A percentile compares a stretch with the other conserved stretches of the same genome.
These are phyloP conservation scores for Menidia beryllina DNA, from an alignment of 2,113 vertebrate species.

Conservation along the genomic window DNA sequence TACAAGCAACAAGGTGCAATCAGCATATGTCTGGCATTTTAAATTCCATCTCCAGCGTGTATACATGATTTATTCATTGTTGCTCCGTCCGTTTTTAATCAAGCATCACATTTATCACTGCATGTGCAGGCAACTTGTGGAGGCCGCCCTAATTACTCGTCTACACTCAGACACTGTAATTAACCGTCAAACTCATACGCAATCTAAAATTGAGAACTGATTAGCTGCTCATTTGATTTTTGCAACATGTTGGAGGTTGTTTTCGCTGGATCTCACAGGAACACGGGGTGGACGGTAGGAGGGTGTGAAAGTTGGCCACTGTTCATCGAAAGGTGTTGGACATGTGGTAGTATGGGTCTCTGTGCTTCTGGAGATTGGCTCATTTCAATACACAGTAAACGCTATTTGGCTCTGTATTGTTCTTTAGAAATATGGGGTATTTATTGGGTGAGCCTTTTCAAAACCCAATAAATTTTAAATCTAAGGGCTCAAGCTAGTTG, in stretches of 20 bases:
- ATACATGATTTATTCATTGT: conserved; percentile 49
- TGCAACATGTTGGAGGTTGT: conserved; percentile 39
- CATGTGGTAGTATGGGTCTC: conserved; percentile 30
- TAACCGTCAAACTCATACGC: conserved; percentile 43
- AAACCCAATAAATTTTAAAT: conserved; percentile 37
- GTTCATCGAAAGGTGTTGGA: conserved; percentile 54
- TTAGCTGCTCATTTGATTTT: conserved; percentile 59
- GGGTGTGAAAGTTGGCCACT: conserved; percentile 47
- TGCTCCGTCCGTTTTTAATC: conserved; percentile 64
- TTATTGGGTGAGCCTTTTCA: conserved; percentile 57
- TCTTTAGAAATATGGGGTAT: conserved; percentile 22
- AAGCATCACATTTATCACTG: conserved; percentile 66
- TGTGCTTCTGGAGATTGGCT: conserved; percentile 39
- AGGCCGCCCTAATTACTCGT: conserved; percentile 67
- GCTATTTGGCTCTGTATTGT: conserved; percentile 3
- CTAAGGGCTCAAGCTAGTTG: conserved; percentile 19
- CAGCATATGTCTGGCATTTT: conserved; percentile 40
- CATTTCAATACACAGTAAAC: conserved; percentile 20
- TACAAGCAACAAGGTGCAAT: conserved; percentile 24
- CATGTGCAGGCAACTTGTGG: conserved; percentile 38
- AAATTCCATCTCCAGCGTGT: conserved; percentile 25
- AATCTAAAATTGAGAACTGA: conserved; percentile 54
- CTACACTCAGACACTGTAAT: conserved; percentile 60
- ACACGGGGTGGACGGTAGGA: conserved; percentile 29
- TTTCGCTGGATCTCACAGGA: conserved; percentile 25